Base-by-base conservation (phyloP, 1,140 invertebrate species). In the Bombus waltoni region DNA sequence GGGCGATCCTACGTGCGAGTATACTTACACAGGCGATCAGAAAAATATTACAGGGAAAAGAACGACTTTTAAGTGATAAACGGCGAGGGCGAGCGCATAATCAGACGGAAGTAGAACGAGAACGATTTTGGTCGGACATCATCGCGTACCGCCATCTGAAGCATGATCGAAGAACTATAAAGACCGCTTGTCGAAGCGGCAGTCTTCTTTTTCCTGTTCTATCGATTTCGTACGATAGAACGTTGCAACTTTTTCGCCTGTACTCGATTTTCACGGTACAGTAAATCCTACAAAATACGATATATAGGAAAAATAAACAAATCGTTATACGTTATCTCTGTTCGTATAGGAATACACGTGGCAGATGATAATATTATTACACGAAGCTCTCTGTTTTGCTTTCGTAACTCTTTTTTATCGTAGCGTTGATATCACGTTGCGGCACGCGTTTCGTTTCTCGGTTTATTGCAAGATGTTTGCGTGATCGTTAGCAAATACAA, bases 71-170 rank as follows among this genome's bases (percentile, higher is more conserved):
- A 44, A 66, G 47, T 35, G 68, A 62, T 72, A 80, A 85, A 78
- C 35, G 35, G 25, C 38, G 22, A 40, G 10, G 53, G 22, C 32
- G 22, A 65, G 1, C 65, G n/a, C 68, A 25, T 72, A 59, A 38
- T 44, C 47, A 15, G 32, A 3, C 66, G 1, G 2, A 89, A 90
- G 78, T 75, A 80, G 75, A 68, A 40, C n/a, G 65, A 80, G 44
- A 32, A 8, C 18, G 35, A 28, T 35, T 71, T 40, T 66, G 40
- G 59, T 76, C 86, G 70, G 89, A 81, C 82, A 73, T 86, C 68
- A 38, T 42, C 81, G 15, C 32, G 68, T 90, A 81, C 79, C 62
- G 89, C 82, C 88, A 90, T 88, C 89, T 90, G 47, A 85, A 62
- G 15, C 53, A 35, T 25, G 57, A 53, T 47, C 35, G 71, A 83